Base-by-base conservation (phyloP, 2,113 vertebrate genomes). In the Coptodon rendalli region DNA sequence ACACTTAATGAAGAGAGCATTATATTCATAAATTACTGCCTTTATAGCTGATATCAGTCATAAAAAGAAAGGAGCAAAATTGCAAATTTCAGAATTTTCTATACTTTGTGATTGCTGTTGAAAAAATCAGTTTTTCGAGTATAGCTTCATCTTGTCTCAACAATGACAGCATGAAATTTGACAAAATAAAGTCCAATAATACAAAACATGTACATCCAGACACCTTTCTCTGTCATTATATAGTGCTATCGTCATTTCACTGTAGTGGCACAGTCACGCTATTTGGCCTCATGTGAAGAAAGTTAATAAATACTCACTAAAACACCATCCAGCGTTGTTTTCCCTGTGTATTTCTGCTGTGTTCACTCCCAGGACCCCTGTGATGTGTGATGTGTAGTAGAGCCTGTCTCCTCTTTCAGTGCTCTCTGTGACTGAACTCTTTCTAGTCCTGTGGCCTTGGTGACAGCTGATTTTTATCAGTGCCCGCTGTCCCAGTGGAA, bases 381-480 rank as follows among this genome's bases (percentile, higher is more conserved):
- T 83, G 82, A 85, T 81, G 36, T 80, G 31, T 86, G 81, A 85
- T 84, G 57, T 90, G 80, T 27, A 66, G 43, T 73, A 9, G 34
- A 83, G 88, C 73, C 80, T 80, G 81, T 76, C 53, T 90, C 90
- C 48, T 71, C 80, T 85, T 81, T 84, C 80, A 11, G n/a, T 86
- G 45, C 19, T 89, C 80, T 16, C 82, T 43, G 78, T 79, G 89
- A 89, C 95, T 80, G 90, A 94, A 90, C 94, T 91, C 95, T 94
- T 90, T 96, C 94, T 93, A 87, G 90, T 89, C 94, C 90, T 92
- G 89, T 87, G 91, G 93, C 84, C 90, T 89, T 43, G 19, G 93
- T 90, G 95, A 91, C 97, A 97, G 97, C 97, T 96, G 97, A 97
- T 97, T 98, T 97, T 98, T 98, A 98, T 98, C 96, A 76, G 93